Evolutionary conservation across 2,113 vertebrate genomes (phyloP).

Genomic region (Rhabdomys dilectus): DNA sequence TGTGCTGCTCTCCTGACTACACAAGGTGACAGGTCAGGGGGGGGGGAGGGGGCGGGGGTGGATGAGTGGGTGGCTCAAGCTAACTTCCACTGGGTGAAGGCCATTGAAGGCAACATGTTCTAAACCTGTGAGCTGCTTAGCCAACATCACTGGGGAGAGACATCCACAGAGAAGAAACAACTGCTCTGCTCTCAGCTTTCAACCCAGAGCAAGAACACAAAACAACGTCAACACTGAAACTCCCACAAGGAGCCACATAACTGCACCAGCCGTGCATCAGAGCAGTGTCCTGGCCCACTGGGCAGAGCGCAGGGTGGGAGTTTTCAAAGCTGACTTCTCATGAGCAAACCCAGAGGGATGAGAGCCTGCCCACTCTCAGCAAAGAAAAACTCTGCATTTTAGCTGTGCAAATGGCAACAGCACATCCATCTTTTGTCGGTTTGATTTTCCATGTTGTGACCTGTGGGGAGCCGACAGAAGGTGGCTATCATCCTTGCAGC

Average conservation of each 20-base stretch:
- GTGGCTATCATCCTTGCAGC: too few relatives aligned
- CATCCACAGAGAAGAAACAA: accelerated
- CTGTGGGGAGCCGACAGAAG: too few relatives aligned
- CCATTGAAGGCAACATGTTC: accelerated
- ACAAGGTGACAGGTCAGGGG: not conserved
- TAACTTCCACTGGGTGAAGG: not conserved
- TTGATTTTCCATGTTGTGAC: not conserved
- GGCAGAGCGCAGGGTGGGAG: not conserved
- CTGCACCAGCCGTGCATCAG: accelerated
- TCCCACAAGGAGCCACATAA: not conserved
- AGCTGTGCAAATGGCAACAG: not conserved
- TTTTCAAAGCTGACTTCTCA: too few relatives aligned
- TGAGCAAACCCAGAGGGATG: not conserved
- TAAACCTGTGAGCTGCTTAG: not conserved
- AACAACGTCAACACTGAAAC: not conserved
- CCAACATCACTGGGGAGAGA: not conserved
- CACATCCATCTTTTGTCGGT: not conserved
- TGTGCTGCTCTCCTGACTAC: accelerated
- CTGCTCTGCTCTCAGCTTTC: not conserved
- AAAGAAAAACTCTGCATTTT: not conserved
- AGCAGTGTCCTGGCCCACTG: not conserved
- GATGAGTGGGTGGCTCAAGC: accelerated
- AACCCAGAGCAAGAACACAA: not conserved
- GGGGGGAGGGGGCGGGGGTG: not conserved
- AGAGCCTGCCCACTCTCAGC: not conserved